A percentile compares a stretch with the other conserved stretches of the same genome.
phyloP scores from a whole-genome alignment of 2,797 vertebrate genomes.

The Notolepis coatsorum region DNA sequence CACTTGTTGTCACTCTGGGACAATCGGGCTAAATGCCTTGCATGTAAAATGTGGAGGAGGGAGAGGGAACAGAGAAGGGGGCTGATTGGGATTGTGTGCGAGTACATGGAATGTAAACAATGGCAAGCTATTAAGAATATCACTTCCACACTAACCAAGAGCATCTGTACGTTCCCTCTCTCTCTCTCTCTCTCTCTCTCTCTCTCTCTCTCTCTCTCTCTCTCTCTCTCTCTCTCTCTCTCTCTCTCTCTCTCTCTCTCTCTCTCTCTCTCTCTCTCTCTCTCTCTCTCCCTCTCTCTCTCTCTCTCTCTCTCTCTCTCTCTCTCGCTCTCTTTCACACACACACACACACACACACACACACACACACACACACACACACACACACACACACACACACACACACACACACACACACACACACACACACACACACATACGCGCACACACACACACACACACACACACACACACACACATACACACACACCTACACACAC shows the following conservation, averaged over 20 bases:
- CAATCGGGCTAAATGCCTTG: no score
- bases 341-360: constrained; percentile 5
- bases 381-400: constrained; percentile 13
- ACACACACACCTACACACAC: constrained; percentile 17
- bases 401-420: constrained; percentile 5
- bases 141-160: not conserved
- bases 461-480: constrained; percentile 14
- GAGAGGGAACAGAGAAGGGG: no score
- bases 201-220: constrained; percentile 67
- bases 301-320: constrained; percentile 3
- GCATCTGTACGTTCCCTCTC: constrained; percentile 57
- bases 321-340: constrained; percentile 1
- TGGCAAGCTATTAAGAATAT: not conserved
- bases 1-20: no score
- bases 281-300: constrained; percentile 61
- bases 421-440: constrained; percentile 10
- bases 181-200: constrained; percentile 43
- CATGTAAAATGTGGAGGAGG: no score
- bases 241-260: constrained; percentile 36
- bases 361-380: not conserved
- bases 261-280: constrained; percentile 60
- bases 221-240: constrained; percentile 65
- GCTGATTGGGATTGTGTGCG: not conserved
- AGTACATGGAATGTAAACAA: not conserved
- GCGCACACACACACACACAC: not conserved